A percentile compares a stretch with the other conserved stretches of the same genome.
phyloP scores from a whole-genome alignment of 2,113 vertebrate genomes.

The Oxygymnocypris stewartii region DNA sequence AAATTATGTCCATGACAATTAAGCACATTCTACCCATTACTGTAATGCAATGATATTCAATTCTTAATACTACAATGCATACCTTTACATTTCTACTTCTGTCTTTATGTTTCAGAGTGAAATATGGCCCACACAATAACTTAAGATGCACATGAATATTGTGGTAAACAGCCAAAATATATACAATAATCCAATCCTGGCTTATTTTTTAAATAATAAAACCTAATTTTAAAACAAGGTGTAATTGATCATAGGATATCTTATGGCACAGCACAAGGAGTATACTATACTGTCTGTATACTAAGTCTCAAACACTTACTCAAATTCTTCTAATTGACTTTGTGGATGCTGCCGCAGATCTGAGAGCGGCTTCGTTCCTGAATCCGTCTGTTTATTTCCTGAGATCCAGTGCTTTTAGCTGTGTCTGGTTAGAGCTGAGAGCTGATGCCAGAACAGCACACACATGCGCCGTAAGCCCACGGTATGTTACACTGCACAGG shows the following conservation, averaged over 20 bases:
- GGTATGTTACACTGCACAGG: constrained; percentile 11
- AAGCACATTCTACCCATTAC: not conserved
- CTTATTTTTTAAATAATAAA: not conserved
- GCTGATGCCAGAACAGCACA: constrained; percentile 13
- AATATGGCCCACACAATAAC: not conserved
- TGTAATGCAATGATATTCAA: not conserved
- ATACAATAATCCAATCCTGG: not conserved
- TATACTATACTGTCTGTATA: not conserved
- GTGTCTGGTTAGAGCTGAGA: not conserved
- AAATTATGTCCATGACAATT: not conserved
- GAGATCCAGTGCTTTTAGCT: constrained; percentile 16
- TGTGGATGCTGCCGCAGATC: not conserved
- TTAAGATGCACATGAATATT: not conserved
- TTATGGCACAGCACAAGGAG: not conserved
- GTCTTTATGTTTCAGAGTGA: not conserved
- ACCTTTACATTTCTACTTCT: not conserved
- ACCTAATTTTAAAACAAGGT: not conserved
- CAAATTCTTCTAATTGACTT: not conserved
- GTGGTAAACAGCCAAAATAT: not conserved
- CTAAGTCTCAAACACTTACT: not conserved
- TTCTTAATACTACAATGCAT: not conserved
- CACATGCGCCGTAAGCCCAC: not conserved
- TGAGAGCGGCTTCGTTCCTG: not conserved
- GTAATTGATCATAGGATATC: not conserved
- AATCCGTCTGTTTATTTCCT: not conserved